Evolutionary conservation across 2,888 invertebrate species (phyloP), one percentile per base, ranked within the genome.

Genomic region (Idaea aversata): DNA sequence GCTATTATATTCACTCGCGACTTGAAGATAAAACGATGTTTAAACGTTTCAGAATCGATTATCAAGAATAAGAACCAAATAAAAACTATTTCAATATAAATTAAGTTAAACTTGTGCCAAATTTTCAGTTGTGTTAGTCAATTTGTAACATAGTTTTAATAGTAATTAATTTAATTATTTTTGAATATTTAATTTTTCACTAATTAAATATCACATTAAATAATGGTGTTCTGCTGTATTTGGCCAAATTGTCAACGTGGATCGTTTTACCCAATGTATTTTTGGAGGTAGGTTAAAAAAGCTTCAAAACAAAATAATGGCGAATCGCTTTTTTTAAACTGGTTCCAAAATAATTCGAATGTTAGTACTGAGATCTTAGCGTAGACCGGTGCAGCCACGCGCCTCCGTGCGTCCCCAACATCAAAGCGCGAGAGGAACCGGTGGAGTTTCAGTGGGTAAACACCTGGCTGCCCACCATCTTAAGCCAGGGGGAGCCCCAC

Each of bases 71-170:
- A 47, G 47, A 62, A 6, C 47, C 38, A 15, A 61, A 61, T 60
- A 59, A 36, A 62, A 61, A 64, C 61, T 5, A 63, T 64, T 65
- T 15, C 7, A 64, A 57, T 66, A 70, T 67, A 69, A 65, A 71
- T 66, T 64, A 60, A 61, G 64, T 34, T 15, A 61, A 35, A 63
- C 6, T 15, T 63, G 57, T 15, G 25, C 65, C 70, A 67, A 67
- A 67, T 62, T 63, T 63, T 63, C 63, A 68, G 59, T 66, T 65
- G 59, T 69, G 68, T 59, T 25, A 70, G 67, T 63, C 63, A 63
- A 47, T 63, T 63, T 63, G 63, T 62, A 64, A 68, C 57, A 69
- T 61, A 61, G n/a, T n/a, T n/a, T n/a, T 63, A 61, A 66, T 62
- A 16, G 34, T 7, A 34, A 62, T 59, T 10, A 47, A 34, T 60